Evolutionary conservation across 2,797 vertebrate species (phyloP).

Genomic region (Platalea minor): DNA sequence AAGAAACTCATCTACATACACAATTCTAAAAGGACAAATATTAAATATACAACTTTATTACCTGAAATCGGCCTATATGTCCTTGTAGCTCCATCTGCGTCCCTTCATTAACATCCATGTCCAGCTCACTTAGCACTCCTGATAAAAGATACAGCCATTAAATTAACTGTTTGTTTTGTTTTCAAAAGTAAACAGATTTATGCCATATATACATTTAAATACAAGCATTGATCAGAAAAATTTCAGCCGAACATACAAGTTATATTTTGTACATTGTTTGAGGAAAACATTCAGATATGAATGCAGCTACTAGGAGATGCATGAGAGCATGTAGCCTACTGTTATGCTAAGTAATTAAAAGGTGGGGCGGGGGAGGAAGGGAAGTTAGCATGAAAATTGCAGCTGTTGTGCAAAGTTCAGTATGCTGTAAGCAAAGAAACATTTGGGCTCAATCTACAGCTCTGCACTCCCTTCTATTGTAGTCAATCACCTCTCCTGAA

Average conservation of each 20-base stretch:
- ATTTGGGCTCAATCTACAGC: background rate
- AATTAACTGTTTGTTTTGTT: background rate
- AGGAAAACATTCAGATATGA: background rate
- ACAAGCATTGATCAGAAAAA: background rate
- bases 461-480: background rate
- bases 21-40: background rate
- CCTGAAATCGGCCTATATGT: conserved; percentile 95
- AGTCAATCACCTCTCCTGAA: background rate
- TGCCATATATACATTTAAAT: background rate
- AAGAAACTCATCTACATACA: background rate
- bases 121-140: conserved; percentile 86
- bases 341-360: background rate
- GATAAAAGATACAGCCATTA: conserved; percentile 12
- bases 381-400: background rate
- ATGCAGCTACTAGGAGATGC: background rate
- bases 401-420: background rate
- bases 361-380: background rate
- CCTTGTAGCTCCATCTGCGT: conserved; percentile 90
- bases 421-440: background rate
- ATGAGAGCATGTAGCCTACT: background rate
- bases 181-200: background rate
- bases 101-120: conserved; percentile 83
- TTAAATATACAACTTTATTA: conserved; percentile 48
- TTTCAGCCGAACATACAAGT: background rate
- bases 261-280: background rate